Evolutionary conservation across 2,113 vertebrate species (phyloP).

Genomic region (Nerophis lumbriciformis): DNA sequence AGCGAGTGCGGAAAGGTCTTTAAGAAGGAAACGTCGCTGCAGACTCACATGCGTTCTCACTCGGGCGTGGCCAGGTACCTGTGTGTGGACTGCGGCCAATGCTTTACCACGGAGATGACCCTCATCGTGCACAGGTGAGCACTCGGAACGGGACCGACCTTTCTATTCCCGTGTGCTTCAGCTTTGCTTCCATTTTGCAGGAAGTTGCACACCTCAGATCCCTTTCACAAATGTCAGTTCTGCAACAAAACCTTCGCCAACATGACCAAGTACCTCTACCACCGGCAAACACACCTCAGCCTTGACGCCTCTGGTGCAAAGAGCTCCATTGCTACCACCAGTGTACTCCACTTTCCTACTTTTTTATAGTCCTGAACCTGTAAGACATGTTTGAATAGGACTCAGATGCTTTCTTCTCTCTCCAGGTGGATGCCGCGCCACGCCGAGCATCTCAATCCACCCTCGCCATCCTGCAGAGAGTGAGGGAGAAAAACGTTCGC

Average conservation of each 20-base stretch:
- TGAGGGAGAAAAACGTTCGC: slow-evolving; percentile 41
- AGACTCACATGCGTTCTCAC: slow-evolving; percentile 84
- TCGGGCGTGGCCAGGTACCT: slow-evolving; percentile 82
- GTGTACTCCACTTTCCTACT: background rate
- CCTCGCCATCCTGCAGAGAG: slow-evolving; percentile 55
- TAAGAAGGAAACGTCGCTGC: slow-evolving; percentile 81
- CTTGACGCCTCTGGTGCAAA: slow-evolving; percentile 42
- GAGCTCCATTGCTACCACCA: slow-evolving; percentile 23
- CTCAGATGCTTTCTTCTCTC: slow-evolving; percentile 6
- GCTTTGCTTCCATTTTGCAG: slow-evolving; percentile 47
- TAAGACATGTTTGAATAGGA: background rate
- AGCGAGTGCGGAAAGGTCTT: slow-evolving; percentile 82
- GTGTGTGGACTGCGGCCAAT: slow-evolving; percentile 84
- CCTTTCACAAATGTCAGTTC: slow-evolving; percentile 81
- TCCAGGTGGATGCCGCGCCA: slow-evolving; percentile 57
- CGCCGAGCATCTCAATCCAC: slow-evolving; percentile 51
- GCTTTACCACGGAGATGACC: slow-evolving; percentile 86
- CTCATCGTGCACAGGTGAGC: slow-evolving; percentile 80
- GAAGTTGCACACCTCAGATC: slow-evolving; percentile 82
- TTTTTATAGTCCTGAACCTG: background rate
- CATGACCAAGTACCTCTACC: slow-evolving; percentile 93
- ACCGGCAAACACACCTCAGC: slow-evolving; percentile 79
- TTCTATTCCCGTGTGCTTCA: background rate
- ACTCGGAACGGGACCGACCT: background rate
- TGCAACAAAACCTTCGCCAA: slow-evolving; percentile 89